Conservation (phyloP, 30 jellyfish, hydroid and myxozoan species). For the Turritopsis rubra region DNA sequence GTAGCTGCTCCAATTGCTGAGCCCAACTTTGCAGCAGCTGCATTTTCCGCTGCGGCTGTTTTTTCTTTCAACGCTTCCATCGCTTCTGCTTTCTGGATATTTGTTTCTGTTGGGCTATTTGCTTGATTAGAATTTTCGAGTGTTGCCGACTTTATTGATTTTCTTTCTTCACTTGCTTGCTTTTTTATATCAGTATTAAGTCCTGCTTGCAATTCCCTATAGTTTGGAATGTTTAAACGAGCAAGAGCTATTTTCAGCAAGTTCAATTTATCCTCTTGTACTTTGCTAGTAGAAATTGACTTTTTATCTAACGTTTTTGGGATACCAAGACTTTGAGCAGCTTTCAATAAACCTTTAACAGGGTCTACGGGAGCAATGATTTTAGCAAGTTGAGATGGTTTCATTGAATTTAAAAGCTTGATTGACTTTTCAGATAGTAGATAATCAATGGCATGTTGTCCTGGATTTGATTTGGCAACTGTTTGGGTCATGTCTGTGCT, state of each 20-base stretch:
- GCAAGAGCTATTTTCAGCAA: not conserved
- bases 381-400: slow-evolving; percentile 1
- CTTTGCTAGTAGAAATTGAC: not conserved
- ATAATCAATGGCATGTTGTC: not conserved
- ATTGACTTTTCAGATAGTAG: not conserved
- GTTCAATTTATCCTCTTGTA: not conserved
- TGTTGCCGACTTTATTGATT: not conserved
- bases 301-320: not conserved
- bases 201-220: not conserved
- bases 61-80: not conserved
- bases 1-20: slow-evolving; percentile 12
- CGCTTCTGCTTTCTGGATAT: not conserved
- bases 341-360: not conserved
- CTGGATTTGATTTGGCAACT: not conserved
- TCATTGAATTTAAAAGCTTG: not conserved
- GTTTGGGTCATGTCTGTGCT: not conserved
- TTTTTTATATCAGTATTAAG: not conserved
- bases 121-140: not conserved
- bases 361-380: slow-evolving; percentile 13
- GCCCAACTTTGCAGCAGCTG: slow-evolving; percentile 9
- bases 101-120: not conserved
- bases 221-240: not conserved
- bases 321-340: not conserved
- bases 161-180: not conserved
- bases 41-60: slow-evolving; percentile 5